Evolutionary conservation across 2,113 vertebrate genomes (phyloP).

Genomic region (Sebastes schlegelii): DNA sequence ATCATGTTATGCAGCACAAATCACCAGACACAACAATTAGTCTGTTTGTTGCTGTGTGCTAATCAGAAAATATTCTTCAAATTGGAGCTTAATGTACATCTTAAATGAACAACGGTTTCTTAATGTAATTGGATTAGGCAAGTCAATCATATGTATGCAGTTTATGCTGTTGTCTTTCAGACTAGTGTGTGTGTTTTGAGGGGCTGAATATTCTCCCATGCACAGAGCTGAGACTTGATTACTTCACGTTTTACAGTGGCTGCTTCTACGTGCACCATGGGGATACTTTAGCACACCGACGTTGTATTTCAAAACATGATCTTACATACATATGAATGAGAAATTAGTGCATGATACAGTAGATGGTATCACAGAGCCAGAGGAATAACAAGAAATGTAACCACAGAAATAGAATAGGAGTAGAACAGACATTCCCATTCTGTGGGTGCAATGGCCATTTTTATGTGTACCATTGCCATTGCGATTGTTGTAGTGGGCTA

Average conservation of each 20-base stretch:
- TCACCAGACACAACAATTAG: constrained; percentile 73
- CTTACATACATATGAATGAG: constrained; percentile 54
- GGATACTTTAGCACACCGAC: constrained; percentile 31
- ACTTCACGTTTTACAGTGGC: constrained; percentile 40
- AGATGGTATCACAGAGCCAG: background rate
- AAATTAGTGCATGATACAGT: constrained; percentile 16
- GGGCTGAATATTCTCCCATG: constrained; percentile 43
- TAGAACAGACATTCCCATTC: no score
- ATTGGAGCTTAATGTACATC: constrained; percentile 75
- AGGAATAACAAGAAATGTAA: constrained; percentile 10
- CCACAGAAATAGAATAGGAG: no score
- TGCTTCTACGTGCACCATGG: constrained; percentile 40
- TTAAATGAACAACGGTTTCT: constrained; percentile 74
- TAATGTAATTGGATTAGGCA: constrained; percentile 79
- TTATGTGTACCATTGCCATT: no score
- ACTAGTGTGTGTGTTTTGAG: constrained; percentile 14
- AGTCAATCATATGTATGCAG: constrained; percentile 64
- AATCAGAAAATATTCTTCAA: constrained; percentile 74
- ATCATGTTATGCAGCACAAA: constrained; percentile 66
- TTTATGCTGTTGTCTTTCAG: constrained; percentile 55
- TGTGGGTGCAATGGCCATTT: no score
- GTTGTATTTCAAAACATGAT: constrained; percentile 56
- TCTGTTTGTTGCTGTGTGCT: constrained; percentile 65
- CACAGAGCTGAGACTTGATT: constrained; percentile 59
- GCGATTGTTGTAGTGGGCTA: no score